Percentiles rank a stretch among this genome's conserved stretches.
These are phyloP conservation scores for Cromileptes altivelis DNA, from an alignment of 2,113 vertebrate species.

Conservation along the genomic window DNA sequence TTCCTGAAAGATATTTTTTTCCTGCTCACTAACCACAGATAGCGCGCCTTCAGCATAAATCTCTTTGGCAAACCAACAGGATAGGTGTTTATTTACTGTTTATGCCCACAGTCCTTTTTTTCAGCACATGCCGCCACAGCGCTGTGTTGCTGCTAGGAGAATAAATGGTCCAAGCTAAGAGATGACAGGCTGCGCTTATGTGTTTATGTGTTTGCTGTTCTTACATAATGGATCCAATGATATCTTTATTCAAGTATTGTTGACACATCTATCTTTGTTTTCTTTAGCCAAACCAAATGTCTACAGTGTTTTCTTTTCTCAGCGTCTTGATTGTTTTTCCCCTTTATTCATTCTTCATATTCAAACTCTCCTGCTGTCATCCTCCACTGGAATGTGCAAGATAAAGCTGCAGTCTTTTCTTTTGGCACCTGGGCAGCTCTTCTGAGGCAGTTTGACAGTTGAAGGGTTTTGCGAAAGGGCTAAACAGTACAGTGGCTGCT, in stretches of 20 bases:
- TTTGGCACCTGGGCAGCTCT: not conserved
- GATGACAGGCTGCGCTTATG: not conserved
- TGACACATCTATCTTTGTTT: not conserved
- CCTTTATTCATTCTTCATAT: not conserved
- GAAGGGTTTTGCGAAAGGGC: not conserved
- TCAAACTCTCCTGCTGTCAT: not conserved
- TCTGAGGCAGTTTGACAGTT: not conserved
- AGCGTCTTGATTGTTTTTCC: not conserved
- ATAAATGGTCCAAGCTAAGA: not conserved
- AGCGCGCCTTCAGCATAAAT: constrained; percentile 7
- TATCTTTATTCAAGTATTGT: not conserved
- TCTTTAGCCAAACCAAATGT: not conserved
- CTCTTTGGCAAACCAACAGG: constrained; percentile 9
- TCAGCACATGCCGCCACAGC: constrained; percentile 10
- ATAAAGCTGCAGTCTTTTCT: not conserved
- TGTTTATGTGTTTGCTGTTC: not conserved
- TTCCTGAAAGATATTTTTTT: not conserved
- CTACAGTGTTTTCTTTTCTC: not conserved
- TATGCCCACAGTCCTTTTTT: constrained; percentile 21
- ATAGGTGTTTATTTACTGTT: constrained; percentile 30
- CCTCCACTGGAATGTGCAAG: not conserved
- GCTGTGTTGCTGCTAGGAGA: constrained; percentile 14
- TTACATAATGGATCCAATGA: not conserved
- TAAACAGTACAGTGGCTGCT: not conserved
- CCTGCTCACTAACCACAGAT: constrained; percentile 14